Percentiles rank a stretch among this genome's conserved stretches.
These are phyloP conservation scores for Daboia siamensis DNA, from an alignment of 2,113 vertebrate genomes.

Conservation along the genomic window DNA sequence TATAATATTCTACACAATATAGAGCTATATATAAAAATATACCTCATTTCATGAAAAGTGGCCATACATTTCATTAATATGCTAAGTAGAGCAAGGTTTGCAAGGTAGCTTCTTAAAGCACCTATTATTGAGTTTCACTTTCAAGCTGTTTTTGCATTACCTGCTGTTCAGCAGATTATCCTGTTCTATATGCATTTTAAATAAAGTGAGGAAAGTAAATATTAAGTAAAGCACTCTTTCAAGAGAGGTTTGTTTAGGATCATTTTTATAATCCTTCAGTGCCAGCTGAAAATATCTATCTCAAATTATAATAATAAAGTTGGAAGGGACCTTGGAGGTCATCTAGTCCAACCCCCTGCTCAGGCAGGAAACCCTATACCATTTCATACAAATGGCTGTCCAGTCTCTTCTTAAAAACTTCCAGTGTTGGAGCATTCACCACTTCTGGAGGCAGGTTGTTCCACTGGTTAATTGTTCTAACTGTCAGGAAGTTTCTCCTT, in stretches of 20 bases:
- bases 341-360: too few relatives aligned
- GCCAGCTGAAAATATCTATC: background rate
- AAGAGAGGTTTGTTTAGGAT: background rate
- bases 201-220: background rate
- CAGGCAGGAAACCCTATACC: too few relatives aligned
- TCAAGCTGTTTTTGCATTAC: background rate
- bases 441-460: too few relatives aligned
- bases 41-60: background rate
- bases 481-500: too few relatives aligned
- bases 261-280: background rate
- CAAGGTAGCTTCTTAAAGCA: background rate
- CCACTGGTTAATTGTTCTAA: too few relatives aligned
- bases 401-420: too few relatives aligned
- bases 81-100: background rate
- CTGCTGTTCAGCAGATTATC: background rate
- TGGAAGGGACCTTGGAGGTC: too few relatives aligned
- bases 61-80: background rate
- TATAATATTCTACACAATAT: background rate
- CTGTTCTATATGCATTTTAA: background rate
- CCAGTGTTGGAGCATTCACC: too few relatives aligned
- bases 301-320: too few relatives aligned
- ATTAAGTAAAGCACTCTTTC: background rate
- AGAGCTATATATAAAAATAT: background rate
- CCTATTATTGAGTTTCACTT: background rate
- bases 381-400: too few relatives aligned